A percentile compares a stretch with the other conserved stretches of the same genome.
phyloP scores from a whole-genome alignment of 2,888 invertebrate genomes.

The Ischnura elegans region DNA sequence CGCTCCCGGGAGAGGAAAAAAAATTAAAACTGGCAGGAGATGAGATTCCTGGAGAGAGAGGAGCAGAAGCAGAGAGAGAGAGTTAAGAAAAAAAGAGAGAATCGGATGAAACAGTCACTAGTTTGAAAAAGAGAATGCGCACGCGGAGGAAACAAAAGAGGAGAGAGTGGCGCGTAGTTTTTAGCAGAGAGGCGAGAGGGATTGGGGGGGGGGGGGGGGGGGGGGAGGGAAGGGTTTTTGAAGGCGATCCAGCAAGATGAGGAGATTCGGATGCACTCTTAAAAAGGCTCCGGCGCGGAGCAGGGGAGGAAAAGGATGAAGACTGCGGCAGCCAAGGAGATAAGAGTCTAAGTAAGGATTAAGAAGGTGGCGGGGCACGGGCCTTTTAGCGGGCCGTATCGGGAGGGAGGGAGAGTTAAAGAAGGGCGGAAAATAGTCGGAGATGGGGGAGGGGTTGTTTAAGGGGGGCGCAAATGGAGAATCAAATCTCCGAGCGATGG shows the following conservation, averaged over 20 bases:
- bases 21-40: constrained; percentile 28
- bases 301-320: not conserved
- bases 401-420: not conserved
- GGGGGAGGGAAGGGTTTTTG: not conserved
- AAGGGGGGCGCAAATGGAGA: not conserved
- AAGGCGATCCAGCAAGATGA: constrained; percentile 55
- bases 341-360: constrained; percentile 51
- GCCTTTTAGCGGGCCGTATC: not conserved
- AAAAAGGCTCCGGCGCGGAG: not conserved
- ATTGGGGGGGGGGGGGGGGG: not conserved
- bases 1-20: not conserved
- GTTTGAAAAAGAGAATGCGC: not conserved
- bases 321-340: constrained; percentile 10
- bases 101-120: constrained; percentile 6
- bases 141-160: not conserved
- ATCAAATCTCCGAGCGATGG: constrained; percentile 31
- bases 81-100: not conserved
- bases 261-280: constrained; percentile 57
- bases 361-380: constrained; percentile 9
- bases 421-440: not conserved
- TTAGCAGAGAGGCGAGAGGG: not conserved
- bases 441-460: constrained; percentile 39
- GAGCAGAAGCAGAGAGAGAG: not conserved
- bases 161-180: not conserved
- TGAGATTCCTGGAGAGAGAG: not conserved